Conservation (phyloP, 2,888 invertebrate species). For the Netelia melanura region DNA sequence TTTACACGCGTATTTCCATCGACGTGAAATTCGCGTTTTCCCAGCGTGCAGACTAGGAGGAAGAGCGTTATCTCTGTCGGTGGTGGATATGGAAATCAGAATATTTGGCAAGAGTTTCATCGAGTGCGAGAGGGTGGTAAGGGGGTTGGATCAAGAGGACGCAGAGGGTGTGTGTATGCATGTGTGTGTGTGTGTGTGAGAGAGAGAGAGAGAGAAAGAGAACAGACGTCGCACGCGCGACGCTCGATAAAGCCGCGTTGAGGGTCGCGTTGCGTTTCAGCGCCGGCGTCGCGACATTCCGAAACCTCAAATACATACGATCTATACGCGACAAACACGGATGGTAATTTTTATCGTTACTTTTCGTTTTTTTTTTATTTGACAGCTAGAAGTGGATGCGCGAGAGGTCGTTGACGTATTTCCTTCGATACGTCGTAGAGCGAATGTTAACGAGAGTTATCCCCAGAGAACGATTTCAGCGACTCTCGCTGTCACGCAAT, state of each 20-base stretch:
- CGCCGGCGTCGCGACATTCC: constrained; percentile 74
- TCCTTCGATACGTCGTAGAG: constrained; percentile 32
- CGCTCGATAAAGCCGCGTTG: constrained; percentile 79
- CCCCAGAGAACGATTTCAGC: constrained; percentile 44
- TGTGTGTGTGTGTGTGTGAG: constrained; percentile 24
- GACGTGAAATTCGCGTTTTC: constrained; percentile 39
- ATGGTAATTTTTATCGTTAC: constrained; percentile 23
- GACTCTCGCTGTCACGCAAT: constrained; percentile 57
- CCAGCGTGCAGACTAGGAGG: constrained; percentile 30
- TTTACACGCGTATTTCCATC: constrained; percentile 41
- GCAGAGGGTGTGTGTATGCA: constrained; percentile 20
- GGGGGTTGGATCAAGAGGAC: background rate
- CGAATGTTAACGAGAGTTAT: constrained; percentile 23
- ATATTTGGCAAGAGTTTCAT: constrained; percentile 74
- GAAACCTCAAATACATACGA: constrained; percentile 18
- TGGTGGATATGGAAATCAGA: constrained; percentile 73
- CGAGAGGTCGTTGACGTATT: constrained; percentile 22
- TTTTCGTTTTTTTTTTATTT: constrained; percentile 23
- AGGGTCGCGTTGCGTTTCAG: constrained; percentile 71
- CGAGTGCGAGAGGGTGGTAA: constrained; percentile 23
- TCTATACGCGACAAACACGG: background rate
- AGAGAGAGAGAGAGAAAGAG: constrained; percentile 35
- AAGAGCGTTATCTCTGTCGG: constrained; percentile 21
- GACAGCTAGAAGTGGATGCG: constrained; percentile 20
- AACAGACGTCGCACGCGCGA: constrained; percentile 69